Evolutionary conservation across 2,113 vertebrate species (phyloP), one percentile per base, ranked within the genome.

Genomic region (Trichomycterus rosablanca): DNA sequence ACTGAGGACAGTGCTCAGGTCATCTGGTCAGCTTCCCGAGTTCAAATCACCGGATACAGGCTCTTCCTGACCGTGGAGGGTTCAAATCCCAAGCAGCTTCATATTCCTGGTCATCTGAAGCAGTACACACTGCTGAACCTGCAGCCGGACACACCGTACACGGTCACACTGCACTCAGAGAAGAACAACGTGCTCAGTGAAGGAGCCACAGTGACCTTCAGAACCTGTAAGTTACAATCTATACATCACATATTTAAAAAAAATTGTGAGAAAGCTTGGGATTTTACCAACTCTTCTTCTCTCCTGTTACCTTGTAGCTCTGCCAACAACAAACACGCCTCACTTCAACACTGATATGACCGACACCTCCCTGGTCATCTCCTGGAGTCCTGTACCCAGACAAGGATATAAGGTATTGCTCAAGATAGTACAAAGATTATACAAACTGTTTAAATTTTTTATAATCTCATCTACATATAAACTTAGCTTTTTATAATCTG

Each of bases 311-410:
- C 74, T 78, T 72, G 70, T 49, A 97, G 95, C 75, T 52, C 81
- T 87, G 11, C 76, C 89, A 0, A 72, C 72, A 59, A 85, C 89
- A n/a, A 92, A 87, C 20, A 74, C 91, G 42, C 94, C 93, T 58
- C 82, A 79, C 43, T 94, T 90, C 67, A 92, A 76, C 81, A 93
- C 91, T 0, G 93, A 98, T 59, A 91, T 98, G 57, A 97, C 93
- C 0, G 91, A 94, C 73, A 93, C 93, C 1, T 89, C 90, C 37
- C 95, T 98, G 59, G 74, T 95, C 11, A 87, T 98, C 71, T 92
- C 92, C 19, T 98, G 96, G 96, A 92, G 84, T 15, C 95, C 95
- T 59, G 86, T 87, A n/a, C 89, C 93, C 19, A 85, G 74, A 55
- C 83, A 95, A 66, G 90, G 83, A 46, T 97, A 97, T 80, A 97